phyloP scores from a whole-genome alignment of 2,888 invertebrate species.

The Idaea dimidiata region DNA sequence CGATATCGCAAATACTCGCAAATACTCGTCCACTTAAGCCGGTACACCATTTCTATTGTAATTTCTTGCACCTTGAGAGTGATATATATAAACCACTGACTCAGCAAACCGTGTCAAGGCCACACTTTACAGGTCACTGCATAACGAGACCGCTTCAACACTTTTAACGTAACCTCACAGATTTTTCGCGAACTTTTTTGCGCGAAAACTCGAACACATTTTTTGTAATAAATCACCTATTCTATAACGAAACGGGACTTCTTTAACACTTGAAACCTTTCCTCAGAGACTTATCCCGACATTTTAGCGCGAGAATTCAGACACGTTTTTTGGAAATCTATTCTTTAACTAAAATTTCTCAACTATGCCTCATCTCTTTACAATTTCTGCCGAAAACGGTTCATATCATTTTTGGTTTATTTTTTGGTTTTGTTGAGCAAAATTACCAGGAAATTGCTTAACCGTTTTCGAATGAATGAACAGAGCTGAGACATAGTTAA shows the following conservation, averaged over 20 bases:
- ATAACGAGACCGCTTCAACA: conserved; percentile 33
- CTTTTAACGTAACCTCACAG: background rate
- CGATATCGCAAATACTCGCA: conserved; percentile 4
- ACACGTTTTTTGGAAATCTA: background rate
- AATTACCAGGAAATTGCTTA: background rate
- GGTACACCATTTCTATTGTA: conserved; percentile 17
- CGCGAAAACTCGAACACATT: background rate
- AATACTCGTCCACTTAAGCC: background rate
- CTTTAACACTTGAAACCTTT: conserved; percentile 18
- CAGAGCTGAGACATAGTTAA: no score
- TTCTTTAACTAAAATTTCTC: no score
- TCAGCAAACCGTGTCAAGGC: conserved; percentile 60
- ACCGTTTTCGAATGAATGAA: no score
- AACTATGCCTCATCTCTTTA: no score
- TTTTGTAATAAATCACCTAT: no score
- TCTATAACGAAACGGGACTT: conserved; percentile 29
- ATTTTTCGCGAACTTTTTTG: background rate
- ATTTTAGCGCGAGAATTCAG: background rate
- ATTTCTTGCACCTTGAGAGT: conserved; percentile 45
- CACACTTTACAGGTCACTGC: conserved; percentile 17
- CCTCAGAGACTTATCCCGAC: background rate
- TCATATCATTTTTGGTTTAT: background rate
- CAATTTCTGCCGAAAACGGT: no score
- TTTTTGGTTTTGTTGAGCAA: no score
- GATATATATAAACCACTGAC: conserved; percentile 31